Evolutionary conservation across 2,888 invertebrate species (phyloP), one percentile per base, ranked within the genome.

Genomic region (Tetropium fuscum): DNA sequence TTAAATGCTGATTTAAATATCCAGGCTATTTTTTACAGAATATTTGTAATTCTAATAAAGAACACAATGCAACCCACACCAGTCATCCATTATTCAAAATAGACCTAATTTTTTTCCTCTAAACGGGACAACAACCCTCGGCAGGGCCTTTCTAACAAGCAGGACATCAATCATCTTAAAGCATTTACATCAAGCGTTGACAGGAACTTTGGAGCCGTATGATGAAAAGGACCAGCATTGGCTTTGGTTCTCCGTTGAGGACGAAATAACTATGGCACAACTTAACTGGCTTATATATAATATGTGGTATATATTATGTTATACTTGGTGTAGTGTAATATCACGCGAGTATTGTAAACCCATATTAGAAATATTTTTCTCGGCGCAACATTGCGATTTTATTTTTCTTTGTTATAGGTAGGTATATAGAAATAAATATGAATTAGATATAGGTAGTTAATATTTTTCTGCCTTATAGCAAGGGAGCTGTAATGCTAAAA

Each of bases 21-120:
- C 4, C 18, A 15, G 16, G 6, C 19, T 25, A 45, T 18, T 34
- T 36, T 34, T 44, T 44, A 25, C 22, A 5, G 18, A 34, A 41
- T 38, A 58, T 51, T 53, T 44, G 58, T 49, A 47, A 48, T 53
- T 53, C 53, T 48, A 47, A 58, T 53, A 49, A 53, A 58, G 55
- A 48, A 25, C 32, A 18, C 43, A 47, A 48, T 40, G 20, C 41
- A 10, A 22, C 16, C 36, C 48, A 47, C 34, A 19, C 15, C 48
- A 18, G 11, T 27, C 20, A 48, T 54, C 48, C 59, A 59, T 59
- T 54, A 59, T 59, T 59, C 48, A 59, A 53, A 43, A 25, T 43
- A 53, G 47, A 32, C 20, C 54, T 54, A 20, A 48, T 48, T 48
- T 54, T 59, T 48, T 38, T 47, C 53, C 30, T 32, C 19, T 25